Evolutionary conservation across 1,140 invertebrate genomes (phyloP), one percentile per base, ranked within the genome.

Genomic region (Dinothrombium tinctorium): DNA sequence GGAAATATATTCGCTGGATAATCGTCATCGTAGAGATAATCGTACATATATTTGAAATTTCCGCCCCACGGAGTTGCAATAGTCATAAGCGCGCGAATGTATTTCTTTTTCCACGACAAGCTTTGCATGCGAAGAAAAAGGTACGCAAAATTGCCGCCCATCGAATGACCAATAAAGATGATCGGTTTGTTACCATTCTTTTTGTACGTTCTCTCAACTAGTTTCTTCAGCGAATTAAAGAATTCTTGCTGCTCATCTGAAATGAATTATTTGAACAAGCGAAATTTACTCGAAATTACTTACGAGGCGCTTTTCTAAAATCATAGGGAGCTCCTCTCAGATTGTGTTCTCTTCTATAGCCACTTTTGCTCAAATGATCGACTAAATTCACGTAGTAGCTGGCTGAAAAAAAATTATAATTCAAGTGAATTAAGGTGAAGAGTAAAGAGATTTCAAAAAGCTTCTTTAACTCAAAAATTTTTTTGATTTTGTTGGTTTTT

Each of bases 11-110:
- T 15, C 4, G 26, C 39, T 6, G 33, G 12, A 21, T 20, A 26
- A 29, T 39, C 37, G 28, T 39, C 26, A 9, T 36, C 17, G 15
- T 39, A 26, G 12, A 39, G 17, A 1, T 26, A 87, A 5, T 92
- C 80, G 61, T 90, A 83, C 0, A 94, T 58, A 5, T 84, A 75
- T 61, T 96, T 95, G 0, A 87, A 67, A 17, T 82, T 78, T n/a
- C 90, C 90, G 25, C 72, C 86, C 84, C 87, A 98, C 6, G 81
- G 82, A 12, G 78, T 86, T 25, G 79, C 74, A 12, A 96, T 55
- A 2, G 80, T 74, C 2, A 99, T 69, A 39, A 89, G 59, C 9
- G 71, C 57, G 45, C 69, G 62, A 14, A 99, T 72, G 55, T 82
- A 89, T 61, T 81, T 79, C 45, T 83, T 68, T 56, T 96, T 96